Evolutionary conservation across 2,113 vertebrate species (phyloP).

Genomic region (Crotalus horridus): DNA sequence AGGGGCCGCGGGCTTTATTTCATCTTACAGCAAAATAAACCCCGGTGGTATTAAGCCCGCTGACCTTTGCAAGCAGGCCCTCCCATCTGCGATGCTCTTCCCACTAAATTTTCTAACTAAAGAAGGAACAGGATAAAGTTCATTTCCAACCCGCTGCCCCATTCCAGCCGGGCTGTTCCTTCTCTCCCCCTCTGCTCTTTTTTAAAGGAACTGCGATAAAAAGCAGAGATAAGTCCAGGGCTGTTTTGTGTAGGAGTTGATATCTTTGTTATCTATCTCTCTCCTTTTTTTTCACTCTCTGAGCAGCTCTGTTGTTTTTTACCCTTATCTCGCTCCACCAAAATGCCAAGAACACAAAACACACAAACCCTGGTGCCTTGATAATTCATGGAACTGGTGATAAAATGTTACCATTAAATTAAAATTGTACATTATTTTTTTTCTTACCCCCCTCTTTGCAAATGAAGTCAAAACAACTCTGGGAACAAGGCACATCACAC

Average conservation of each 20-base stretch:
- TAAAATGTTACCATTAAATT: conserved; percentile 80
- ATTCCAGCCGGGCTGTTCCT: conserved; percentile 76
- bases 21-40: not conserved
- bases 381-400: conserved; percentile 81
- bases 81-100: conserved; percentile 36
- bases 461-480: conserved; percentile 51
- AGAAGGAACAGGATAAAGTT: conserved; percentile 70
- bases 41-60: conserved; percentile 10
- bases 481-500: not conserved
- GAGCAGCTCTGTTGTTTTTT: conserved; percentile 93
- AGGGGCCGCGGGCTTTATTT: not conserved
- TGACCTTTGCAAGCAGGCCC: conserved; percentile 27
- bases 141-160: conserved; percentile 72
- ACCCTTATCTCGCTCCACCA: conserved; percentile 90
- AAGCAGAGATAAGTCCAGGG: conserved; percentile 87
- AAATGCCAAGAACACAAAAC: conserved; percentile 96
- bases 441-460: not conserved
- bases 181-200: conserved; percentile 23
- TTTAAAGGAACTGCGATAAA: conserved; percentile 83
- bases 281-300: conserved; percentile 82
- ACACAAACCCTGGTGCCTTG: conserved; percentile 58
- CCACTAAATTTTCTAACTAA: conserved; percentile 71
- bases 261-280: conserved; percentile 97
- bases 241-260: conserved; percentile 93
- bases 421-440: conserved; percentile 64